Conservation (phyloP, 2,797 vertebrate species). For the Diglossa cyanea region DNA sequence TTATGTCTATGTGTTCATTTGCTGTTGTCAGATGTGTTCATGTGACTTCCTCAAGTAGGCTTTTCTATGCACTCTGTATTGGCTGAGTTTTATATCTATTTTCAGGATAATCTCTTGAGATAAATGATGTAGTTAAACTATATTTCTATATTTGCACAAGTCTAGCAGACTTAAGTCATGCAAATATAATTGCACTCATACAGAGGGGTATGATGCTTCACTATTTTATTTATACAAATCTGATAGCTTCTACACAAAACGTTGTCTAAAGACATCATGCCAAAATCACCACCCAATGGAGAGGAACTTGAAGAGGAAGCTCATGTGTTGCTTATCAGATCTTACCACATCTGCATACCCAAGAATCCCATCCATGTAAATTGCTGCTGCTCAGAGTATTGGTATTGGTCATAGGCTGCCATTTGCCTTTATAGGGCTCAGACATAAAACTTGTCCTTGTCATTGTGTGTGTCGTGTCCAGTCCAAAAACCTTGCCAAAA, state of each 20-base stretch:
- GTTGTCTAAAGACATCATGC: not conserved
- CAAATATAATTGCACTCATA: not conserved
- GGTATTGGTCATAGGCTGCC: not conserved
- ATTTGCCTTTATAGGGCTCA: not conserved
- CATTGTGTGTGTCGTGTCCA: not conserved
- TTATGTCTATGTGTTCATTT: not conserved
- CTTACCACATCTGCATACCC: not conserved
- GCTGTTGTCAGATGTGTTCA: not conserved
- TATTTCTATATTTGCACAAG: not conserved
- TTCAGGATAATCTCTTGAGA: not conserved
- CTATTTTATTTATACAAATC: not conserved
- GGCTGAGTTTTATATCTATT: not conserved
- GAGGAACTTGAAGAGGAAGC: not conserved
- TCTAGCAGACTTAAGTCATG: not conserved
- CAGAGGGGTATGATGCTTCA: not conserved
- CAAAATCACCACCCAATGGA: not conserved
- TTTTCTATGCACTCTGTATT: not conserved
- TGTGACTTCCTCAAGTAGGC: not conserved
- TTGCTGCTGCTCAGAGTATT: not conserved
- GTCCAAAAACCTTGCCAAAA: not conserved
- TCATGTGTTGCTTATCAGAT: fast-evolving
- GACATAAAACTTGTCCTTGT: not conserved
- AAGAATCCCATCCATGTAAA: not conserved
- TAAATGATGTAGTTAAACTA: not conserved
- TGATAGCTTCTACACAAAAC: not conserved